Percentiles rank a stretch among this genome's conserved stretches.
These are phyloP conservation scores for Micrasema longulum DNA, from an alignment of 1,140 invertebrate species.

Conservation along the genomic window DNA sequence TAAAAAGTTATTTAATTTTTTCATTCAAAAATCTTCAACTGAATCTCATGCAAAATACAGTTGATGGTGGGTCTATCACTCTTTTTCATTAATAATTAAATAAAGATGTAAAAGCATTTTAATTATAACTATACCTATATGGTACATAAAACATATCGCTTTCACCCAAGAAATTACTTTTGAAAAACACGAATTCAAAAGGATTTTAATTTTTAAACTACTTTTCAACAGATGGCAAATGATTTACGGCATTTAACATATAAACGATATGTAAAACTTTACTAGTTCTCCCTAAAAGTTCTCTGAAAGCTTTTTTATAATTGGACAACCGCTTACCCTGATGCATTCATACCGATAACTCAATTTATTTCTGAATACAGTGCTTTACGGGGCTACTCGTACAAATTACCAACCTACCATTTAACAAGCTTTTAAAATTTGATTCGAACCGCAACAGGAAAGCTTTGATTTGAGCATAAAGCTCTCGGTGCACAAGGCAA, in stretches of 20 bases:
- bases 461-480: conserved; percentile 30
- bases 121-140: too few species aligned
- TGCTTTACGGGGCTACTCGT: neutral
- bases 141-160: too few species aligned
- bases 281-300: neutral
- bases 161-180: too few species aligned
- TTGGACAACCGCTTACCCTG: neutral
- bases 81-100: too few species aligned
- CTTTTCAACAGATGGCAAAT: neutral
- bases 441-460: conserved; percentile 33
- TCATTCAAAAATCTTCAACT: too few species aligned
- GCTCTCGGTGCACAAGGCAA: conserved; percentile 41
- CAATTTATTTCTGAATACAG: conserved; percentile 10
- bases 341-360: conserved; percentile 5
- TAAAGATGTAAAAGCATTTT: too few species aligned
- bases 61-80: too few species aligned
- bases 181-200: too few species aligned
- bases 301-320: neutral
- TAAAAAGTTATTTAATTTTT: too few species aligned
- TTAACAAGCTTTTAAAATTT: conserved; percentile 41
- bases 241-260: neutral
- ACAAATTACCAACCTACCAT: conserved; percentile 7
- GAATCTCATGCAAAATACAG: too few species aligned
- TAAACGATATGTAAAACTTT: neutral
- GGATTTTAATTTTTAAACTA: too few species aligned